These are phyloP conservation scores for Calliphora vicina DNA, from an alignment of 1,140 invertebrate species.

Conservation along the genomic window DNA sequence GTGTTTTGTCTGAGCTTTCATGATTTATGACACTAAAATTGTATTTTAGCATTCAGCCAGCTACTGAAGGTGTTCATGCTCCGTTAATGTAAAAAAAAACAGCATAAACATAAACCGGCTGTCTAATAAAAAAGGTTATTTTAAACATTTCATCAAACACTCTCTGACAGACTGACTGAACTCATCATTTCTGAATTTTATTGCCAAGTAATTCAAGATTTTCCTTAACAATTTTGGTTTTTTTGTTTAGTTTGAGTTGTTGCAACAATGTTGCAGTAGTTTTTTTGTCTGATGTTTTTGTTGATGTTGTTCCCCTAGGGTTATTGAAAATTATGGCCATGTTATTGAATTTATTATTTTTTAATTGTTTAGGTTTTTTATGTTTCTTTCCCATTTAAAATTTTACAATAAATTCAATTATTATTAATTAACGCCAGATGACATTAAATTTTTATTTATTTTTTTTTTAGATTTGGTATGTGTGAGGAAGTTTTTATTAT, in stretches of 20 bases:
- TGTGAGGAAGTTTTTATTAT: too few relatives aligned
- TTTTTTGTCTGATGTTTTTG: background rate
- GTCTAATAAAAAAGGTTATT: background rate
- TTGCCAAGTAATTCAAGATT: background rate
- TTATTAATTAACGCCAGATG: background rate
- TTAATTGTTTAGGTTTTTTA: background rate
- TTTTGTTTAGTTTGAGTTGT: background rate
- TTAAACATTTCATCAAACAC: too few relatives aligned
- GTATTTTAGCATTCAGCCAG: background rate
- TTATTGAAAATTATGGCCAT: background rate
- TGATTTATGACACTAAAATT: background rate
- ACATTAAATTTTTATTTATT: background rate
- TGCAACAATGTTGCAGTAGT: background rate
- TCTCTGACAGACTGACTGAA: background rate
- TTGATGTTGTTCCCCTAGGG: background rate
- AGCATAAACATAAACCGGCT: background rate
- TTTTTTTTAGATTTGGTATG: too few relatives aligned
- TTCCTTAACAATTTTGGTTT: background rate
- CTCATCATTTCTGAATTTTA: background rate
- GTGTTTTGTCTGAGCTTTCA: background rate
- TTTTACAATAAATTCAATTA: background rate
- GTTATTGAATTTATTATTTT: background rate
- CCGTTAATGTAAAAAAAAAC: too few relatives aligned
- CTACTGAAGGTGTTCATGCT: background rate
- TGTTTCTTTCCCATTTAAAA: background rate